phyloP scores from a whole-genome alignment of 30 jellyfish, hydroid and myxozoan species.

The Turritopsis dohrnii region DNA sequence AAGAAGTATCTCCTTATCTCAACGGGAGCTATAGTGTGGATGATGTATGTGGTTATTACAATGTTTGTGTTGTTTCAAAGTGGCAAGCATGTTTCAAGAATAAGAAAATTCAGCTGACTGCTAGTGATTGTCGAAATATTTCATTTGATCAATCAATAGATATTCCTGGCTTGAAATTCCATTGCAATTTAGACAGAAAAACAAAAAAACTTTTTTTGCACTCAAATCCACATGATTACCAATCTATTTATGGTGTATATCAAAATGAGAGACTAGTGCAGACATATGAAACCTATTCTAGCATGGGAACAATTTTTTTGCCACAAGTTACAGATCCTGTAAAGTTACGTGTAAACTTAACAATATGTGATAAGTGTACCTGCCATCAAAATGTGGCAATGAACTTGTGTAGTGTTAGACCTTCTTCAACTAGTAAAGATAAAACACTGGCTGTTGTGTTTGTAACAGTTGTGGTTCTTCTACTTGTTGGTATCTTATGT shows the following conservation, averaged over 20 bases:
- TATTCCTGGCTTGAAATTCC: neutral
- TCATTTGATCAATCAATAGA: neutral
- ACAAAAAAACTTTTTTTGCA: neutral
- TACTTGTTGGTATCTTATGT: neutral
- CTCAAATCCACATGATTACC: neutral
- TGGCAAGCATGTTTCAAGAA: neutral
- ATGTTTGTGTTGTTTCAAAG: neutral
- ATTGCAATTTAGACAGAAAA: neutral
- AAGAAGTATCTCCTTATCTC: neutral
- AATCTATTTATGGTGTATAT: neutral
- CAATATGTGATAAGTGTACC: neutral
- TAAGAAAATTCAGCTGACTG: neutral
- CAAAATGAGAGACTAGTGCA: neutral
- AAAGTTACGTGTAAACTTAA: neutral
- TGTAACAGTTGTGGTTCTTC: neutral
- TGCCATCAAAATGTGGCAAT: neutral
- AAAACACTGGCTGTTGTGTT: neutral
- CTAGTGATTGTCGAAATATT: neutral
- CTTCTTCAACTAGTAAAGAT: neutral
- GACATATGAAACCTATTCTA: neutral
- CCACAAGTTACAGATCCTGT: neutral
- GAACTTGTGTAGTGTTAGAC: neutral
- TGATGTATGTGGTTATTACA: neutral
- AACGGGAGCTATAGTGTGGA: neutral
- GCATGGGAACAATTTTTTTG: neutral